phyloP scores from a whole-genome alignment of 2,888 invertebrate genomes.

The Chaitophorus viminalis region DNA sequence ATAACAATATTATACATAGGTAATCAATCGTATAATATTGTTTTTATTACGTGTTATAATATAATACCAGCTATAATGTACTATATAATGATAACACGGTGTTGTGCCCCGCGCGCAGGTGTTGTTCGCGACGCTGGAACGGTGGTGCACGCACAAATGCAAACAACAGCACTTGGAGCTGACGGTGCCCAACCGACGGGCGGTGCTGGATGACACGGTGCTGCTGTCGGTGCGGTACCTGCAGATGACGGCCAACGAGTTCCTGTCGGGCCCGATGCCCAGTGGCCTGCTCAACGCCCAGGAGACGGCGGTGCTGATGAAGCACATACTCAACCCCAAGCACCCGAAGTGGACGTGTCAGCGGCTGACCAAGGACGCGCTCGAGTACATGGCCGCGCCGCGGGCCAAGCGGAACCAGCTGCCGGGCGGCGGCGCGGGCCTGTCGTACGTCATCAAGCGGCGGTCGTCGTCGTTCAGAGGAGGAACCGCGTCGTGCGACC shows the following conservation, averaged over 20 bases:
- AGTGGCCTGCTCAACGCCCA: conserved; percentile 71
- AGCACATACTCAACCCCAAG: conserved; percentile 64
- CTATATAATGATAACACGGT: too few relatives aligned
- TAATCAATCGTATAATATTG: too few relatives aligned
- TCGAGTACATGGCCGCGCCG: conserved; percentile 43
- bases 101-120: conserved; percentile 64
- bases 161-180: conserved; percentile 70
- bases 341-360: conserved; percentile 51
- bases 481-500: background rate
- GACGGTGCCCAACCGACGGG: conserved; percentile 70
- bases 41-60: too few relatives aligned
- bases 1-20: too few relatives aligned
- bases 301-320: conserved; percentile 68
- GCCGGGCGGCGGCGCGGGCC: background rate
- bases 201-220: conserved; percentile 69
- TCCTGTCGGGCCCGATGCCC: conserved; percentile 72
- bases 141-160: conserved; percentile 73
- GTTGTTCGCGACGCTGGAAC: conserved; percentile 74
- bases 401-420: background rate
- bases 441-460: conserved; percentile 59
- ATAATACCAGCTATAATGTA: too few relatives aligned
- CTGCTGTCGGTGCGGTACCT: conserved; percentile 76
- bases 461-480: conserved; percentile 36
- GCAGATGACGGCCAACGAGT: conserved; percentile 74
- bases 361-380: conserved; percentile 43